Evolutionary conservation across 2,888 invertebrate species (phyloP), one percentile per base, ranked within the genome.

Genomic region (Chaitophorus viminalis): DNA sequence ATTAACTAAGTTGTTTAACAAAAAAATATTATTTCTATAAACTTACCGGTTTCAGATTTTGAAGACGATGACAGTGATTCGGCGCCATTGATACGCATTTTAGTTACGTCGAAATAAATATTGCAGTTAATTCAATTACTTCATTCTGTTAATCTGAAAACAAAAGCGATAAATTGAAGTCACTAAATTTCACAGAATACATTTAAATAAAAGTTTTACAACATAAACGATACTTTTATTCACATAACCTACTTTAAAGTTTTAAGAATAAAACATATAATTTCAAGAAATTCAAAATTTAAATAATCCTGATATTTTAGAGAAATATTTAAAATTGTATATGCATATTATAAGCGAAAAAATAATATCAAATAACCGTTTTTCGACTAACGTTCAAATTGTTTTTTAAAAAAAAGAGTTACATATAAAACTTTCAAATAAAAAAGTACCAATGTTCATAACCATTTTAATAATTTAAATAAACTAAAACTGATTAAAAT

Each of bases 41-140:
- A 74, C 79, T 88, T 29, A 88, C 89, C 89, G 85, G 85, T 86
- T 88, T 89, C 89, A 54, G 89, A 89, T 65, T 89, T 89, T 25
- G 89, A 88, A 65, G 89, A 89, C 78, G 89, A 89, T 54, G 89
- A 89, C 86, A 89, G 31, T 46, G 89, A 89, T 84, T 89, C 89
- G 18, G 79, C 86, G 39, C 88, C 88, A 86, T 88, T 86, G 79
- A 86, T 86, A 17, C 86, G 78, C 86, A 86, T 86, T 21, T 72
- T 86, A 25, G 39, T 8, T 81, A 3, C 65, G n/a, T 25, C n/a
- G 25, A 29, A 79, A 70, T 29, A 4, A 76, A 39, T 39, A 74
- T 29, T 33, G 33, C 78, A 31, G 54, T 60, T 82, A 74, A 60
- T 65, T 65, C n/a, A 21, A 85, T 68, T 65, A 65, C 75, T 78